Evolutionary conservation across 2,888 invertebrate genomes (phyloP), one percentile per base, ranked within the genome.

Genomic region (Drosophila conformis): DNA sequence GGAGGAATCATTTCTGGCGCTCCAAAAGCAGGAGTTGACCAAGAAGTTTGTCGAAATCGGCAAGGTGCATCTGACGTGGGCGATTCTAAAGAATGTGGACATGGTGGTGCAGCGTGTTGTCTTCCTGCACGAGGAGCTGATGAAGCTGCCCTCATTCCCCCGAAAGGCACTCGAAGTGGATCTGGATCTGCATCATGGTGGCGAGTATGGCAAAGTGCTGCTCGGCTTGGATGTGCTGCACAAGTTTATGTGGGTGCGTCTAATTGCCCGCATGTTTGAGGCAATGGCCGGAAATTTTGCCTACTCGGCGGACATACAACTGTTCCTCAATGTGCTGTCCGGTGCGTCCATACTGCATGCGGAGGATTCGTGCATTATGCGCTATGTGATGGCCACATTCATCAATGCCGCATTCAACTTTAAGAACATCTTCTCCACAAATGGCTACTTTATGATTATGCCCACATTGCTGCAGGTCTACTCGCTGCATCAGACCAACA

Each of bases 321-420:
- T 99, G 52, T 99, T 99, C 92, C 94, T 99, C 42, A 99, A 99
- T 93, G 99, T 99, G 0, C 94, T 99, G 5, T 99, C 99, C 87
- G 99, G 99, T 0, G 98, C 99, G 0, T 95, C 99, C 53, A 97
- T 99, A 90, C 94, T 99, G 54, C 99, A 99, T 93, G 98, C 99
- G 78, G 99, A 99, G 93, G 99, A 99, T 92, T 97, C 98, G 0
- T 96, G 99, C 68, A 97, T 99, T 86, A 95, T 99, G 69, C 95
- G 99, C 91, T 98, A 98, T 92, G 99, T 99, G 29, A 97, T 99
- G 93, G 99, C 99, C 0, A 98, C 99, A 0, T 99, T 98, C 90
- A 98, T 99, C 73, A 99, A 99, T 93, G 99, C 98, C 0, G 98
- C 98, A 0, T 98, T 98, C 87, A 99, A 99, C 94, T 99, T 99